A percentile compares a stretch with the other conserved stretches of the same genome.
Evolutionary conservation across 2,113 vertebrate species (phyloP).

Genomic region (Alethe diademata): DNA sequence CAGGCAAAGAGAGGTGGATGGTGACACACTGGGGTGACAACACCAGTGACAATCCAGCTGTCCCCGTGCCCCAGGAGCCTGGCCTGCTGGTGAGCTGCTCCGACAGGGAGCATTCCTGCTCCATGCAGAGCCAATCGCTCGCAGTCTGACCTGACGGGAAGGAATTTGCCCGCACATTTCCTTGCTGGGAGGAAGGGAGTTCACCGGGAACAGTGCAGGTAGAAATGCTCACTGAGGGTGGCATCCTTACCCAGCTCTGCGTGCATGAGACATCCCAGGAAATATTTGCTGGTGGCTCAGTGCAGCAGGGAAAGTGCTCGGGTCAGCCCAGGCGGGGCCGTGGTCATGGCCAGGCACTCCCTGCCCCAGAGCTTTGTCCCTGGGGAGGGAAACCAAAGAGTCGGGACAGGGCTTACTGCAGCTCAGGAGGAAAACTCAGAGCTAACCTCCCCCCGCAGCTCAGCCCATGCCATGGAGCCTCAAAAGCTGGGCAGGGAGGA

Average conservation of each 20-base stretch:
- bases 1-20: background rate
- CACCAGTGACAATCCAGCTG: background rate
- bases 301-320: background rate
- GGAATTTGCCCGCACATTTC: background rate
- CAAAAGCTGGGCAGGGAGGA: background rate
- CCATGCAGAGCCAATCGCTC: rapidly evolving
- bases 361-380: background rate
- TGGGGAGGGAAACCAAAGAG: background rate
- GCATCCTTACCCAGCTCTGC: background rate
- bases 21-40: background rate
- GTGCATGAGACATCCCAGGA: background rate
- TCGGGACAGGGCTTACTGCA: background rate
- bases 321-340: background rate
- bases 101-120: background rate
- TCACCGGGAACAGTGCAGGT: background rate
- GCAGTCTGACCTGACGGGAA: rapidly evolving
- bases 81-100: background rate
- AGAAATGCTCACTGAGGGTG: background rate
- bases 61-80: background rate
- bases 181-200: background rate
- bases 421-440: background rate
- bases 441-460: background rate
- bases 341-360: background rate
- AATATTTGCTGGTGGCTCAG: background rate
- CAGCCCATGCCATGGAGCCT: background rate